Evolutionary conservation across 2,888 invertebrate species (phyloP), one percentile per base, ranked within the genome.

Genomic region (Acrobasis repandana): DNA sequence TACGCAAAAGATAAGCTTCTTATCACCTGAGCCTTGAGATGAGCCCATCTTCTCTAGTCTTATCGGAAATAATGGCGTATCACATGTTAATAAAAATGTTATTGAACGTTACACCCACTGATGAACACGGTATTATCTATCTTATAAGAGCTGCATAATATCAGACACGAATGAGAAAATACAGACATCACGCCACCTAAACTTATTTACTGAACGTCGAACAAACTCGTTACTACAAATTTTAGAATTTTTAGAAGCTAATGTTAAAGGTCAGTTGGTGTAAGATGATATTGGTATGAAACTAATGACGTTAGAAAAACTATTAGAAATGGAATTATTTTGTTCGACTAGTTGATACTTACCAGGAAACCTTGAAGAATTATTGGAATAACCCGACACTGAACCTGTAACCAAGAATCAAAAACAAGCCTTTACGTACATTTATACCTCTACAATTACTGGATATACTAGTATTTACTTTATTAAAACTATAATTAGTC

Each of bases 51-150:
- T 79, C 76, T 65, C 79, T 77, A 76, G 75, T 71, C 80, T 87
- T 87, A 88, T 88, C 86, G 80, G 84, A 88, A 86, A 88, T 86
- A 85, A 80, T 75, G 76, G 73, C 75, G 76, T 75, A 68, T 58
- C 18, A 49, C 58, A 20, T 38, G 58, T 14, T 47, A 58, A 36
- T 20, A 20, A 34, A 36, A 58, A 47, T 33, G 33, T 58, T 36
- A 50, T 49, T 49, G 49, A 36, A 38, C 49, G 10, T 58, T 38
- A 38, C 34, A 57, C 47, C 43, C 14, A n/a, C 14, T 11, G 28
- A 28, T 28, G 28, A 28, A 6, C 2, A 2, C 1, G 10, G 28
- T 33, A 47, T 16, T 14, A 47, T 56, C 9, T 18, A 28, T 20
- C 28, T n/a, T n/a, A n/a, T 14, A 43, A 5, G n/a, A 14, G n/a